Conservation (phyloP, 2,888 invertebrate species). For the Griposia aprilina region DNA sequence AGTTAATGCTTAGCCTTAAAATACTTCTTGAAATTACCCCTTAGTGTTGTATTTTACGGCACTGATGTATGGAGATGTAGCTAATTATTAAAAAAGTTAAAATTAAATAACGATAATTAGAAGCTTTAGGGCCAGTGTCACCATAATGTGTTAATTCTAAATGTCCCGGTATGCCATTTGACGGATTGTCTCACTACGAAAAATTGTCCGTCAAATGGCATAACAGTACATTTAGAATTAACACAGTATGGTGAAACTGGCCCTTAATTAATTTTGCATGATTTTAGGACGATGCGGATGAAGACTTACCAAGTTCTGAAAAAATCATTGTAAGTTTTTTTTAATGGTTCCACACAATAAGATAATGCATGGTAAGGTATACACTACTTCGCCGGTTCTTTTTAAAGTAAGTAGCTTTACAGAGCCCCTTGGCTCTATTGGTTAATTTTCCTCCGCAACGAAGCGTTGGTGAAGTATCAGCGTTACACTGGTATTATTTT, state of each 20-base stretch:
- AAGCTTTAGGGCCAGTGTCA: too few species aligned
- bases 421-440: neutral
- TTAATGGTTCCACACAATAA: too few species aligned
- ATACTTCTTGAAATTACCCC: neutral
- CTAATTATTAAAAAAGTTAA: neutral
- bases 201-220: too few species aligned
- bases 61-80: neutral
- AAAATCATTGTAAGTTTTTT: slow-evolving; percentile 67
- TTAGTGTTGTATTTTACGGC: neutral
- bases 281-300: slow-evolving; percentile 62
- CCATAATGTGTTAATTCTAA: too few species aligned
- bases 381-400: too few species aligned
- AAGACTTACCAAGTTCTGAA: slow-evolving; percentile 31
- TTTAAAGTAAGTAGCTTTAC: neutral
- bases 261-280: neutral
- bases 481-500: neutral
- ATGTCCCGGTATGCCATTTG: too few species aligned
- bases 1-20: neutral
- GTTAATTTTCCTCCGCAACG: neutral
- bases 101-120: neutral
- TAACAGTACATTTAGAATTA: too few species aligned
- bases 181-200: too few species aligned
- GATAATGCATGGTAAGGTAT: neutral
- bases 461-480: neutral
- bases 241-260: neutral